Evolutionary conservation across 2,888 invertebrate genomes (phyloP), one percentile per base, ranked within the genome.

Genomic region (Eulithis prunata): DNA sequence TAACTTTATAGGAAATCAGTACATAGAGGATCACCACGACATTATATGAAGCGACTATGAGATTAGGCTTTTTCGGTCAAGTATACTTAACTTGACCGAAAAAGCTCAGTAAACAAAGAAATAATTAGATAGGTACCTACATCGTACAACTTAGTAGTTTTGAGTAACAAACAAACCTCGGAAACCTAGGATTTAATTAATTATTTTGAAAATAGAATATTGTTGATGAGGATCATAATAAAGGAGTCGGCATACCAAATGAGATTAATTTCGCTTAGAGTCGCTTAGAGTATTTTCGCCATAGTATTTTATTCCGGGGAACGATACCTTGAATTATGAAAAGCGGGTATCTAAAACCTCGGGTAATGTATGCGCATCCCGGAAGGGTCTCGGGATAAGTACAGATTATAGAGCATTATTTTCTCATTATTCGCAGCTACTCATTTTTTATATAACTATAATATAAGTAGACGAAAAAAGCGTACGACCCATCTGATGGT

Each of bases 361-460:
- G 55, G 54, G 56, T 65, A 65, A 60, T 65, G 64, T 65, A 65
- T 65, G 64, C 60, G 52, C 56, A 60, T 65, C 60, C 64, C 60
- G 64, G 60, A 65, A 65, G 60, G 64, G 64, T 60, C 59, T 36
- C 12, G 52, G 63, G 64, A 59, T 60, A 47, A 65, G 60, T 52
- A 60, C 56, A 52, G 64, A 65, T 60, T 65, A 65, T 65, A 60
- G 64, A 46, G 60, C 64, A 60, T 60, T 60, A 60, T 60, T 65
- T 65, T 56, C 60, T 65, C 52, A 65, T 60, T 60, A 65, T 60
- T 60, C 45, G 51, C 64, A 55, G 57, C 47, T 46, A 21, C 57
- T 11, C 2, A 21, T 21, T 21, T 21, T 21, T 21, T 21, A 21
- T 21, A 21, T 2, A 21, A 21, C 21, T 21, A 21, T 21, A 21